phyloP scores from a whole-genome alignment of 2,888 invertebrate species.

The Chrysolina americana region DNA sequence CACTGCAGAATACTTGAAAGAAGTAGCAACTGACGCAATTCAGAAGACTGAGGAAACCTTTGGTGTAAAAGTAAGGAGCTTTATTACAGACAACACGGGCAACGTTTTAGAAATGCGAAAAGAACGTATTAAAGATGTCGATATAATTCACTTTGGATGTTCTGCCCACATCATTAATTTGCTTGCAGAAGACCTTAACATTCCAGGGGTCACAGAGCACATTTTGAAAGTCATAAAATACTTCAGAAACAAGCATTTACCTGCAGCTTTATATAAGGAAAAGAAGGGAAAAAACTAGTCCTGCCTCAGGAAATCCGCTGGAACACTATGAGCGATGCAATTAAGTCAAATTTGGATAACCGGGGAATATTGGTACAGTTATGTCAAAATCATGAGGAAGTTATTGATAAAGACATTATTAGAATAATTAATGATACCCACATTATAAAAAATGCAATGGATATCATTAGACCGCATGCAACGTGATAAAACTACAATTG shows the following conservation, averaged over 20 bases:
- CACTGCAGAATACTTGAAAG: constrained; percentile 21
- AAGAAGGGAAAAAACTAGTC: too few species aligned
- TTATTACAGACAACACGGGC: constrained; percentile 9
- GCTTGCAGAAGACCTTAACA: constrained; percentile 28
- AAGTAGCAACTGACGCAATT: constrained; percentile 22
- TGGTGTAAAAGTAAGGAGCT: neutral
- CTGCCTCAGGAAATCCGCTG: too few species aligned
- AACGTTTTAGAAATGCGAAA: too few species aligned
- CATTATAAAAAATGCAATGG: constrained; percentile 2
- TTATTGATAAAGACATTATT: constrained; percentile 30
- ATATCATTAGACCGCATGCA: too few species aligned
- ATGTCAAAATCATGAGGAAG: constrained; percentile 34
- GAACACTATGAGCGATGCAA: too few species aligned
- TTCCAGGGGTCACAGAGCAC: constrained; percentile 30
- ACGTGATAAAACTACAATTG: too few species aligned
- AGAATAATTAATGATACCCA: constrained; percentile 34
- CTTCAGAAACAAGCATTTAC: too few species aligned
- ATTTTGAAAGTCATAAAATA: constrained; percentile 26
- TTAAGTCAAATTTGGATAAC: neutral
- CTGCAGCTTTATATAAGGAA: too few species aligned
- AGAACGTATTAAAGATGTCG: neutral
- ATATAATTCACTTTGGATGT: constrained; percentile 44
- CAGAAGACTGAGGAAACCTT: constrained; percentile 8
- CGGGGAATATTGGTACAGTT: constrained; percentile 29
- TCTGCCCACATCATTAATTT: constrained; percentile 36